phyloP scores from a whole-genome alignment of 2,113 vertebrate species.

The Dasyurus viverrinus region DNA sequence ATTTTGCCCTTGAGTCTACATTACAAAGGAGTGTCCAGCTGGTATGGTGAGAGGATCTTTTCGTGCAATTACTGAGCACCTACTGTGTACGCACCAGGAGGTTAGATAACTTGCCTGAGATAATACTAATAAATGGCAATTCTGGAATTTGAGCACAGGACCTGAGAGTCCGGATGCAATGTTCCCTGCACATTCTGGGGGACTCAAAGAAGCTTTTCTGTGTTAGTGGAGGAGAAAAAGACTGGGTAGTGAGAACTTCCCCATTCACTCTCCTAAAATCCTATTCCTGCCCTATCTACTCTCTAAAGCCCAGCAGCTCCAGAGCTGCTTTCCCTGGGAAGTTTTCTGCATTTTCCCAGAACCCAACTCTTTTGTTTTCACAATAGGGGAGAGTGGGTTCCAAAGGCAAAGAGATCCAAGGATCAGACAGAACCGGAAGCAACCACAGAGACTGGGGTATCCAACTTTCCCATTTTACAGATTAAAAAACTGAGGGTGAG shows the following conservation, averaged over 20 bases:
- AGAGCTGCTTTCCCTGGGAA: background rate
- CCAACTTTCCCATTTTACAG: background rate
- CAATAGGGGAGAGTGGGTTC: background rate
- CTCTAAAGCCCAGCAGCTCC: background rate
- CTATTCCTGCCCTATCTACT: background rate
- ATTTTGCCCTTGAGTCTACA: background rate
- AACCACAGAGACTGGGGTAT: fast-evolving
- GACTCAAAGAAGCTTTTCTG: background rate
- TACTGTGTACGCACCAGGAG: background rate
- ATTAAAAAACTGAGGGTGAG: background rate
- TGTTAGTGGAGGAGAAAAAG: background rate
- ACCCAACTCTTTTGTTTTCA: background rate
- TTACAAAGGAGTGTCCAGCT: background rate
- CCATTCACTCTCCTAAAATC: background rate
- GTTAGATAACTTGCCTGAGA: background rate
- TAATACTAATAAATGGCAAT: background rate
- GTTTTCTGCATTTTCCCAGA: too few relatives aligned
- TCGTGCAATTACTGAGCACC: background rate
- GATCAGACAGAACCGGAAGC: background rate
- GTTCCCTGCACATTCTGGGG: background rate
- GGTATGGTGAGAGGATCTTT: background rate
- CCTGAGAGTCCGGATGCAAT: background rate
- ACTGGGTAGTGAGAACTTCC: background rate
- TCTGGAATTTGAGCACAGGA: background rate
- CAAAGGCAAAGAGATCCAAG: background rate